Evolutionary conservation across 2,113 vertebrate genomes (phyloP).

Genomic region (Noturus placidus): DNA sequence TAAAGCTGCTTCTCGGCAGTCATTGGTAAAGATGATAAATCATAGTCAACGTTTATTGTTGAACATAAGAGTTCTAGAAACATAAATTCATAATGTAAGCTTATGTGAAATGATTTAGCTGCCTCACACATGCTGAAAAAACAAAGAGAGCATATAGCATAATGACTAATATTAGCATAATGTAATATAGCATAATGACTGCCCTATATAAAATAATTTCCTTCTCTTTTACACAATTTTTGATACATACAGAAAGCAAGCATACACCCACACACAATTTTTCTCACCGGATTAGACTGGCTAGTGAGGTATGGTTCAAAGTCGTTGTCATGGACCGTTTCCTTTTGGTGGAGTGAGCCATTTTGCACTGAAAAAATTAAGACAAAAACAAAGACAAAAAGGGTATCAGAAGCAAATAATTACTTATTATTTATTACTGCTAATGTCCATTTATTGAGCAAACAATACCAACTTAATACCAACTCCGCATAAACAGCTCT

Average conservation of each 20-base stretch:
- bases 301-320: slow-evolving; percentile 95
- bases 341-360: slow-evolving; percentile 96
- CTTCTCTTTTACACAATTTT: not conserved
- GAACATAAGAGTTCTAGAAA: not conserved
- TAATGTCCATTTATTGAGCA: not conserved
- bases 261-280: not conserved
- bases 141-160: not conserved
- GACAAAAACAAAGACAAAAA: not conserved
- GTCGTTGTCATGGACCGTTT: slow-evolving; percentile 91
- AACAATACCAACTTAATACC: not conserved
- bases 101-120: not conserved
- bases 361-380: slow-evolving; percentile 82
- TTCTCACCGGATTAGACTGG: slow-evolving; percentile 92
- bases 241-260: not conserved
- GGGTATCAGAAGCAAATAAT: not conserved
- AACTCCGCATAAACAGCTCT: not conserved
- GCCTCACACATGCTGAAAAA: not conserved
- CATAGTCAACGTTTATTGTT: not conserved
- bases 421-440: not conserved
- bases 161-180: too few relatives aligned
- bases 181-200: not conserved
- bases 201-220: not conserved
- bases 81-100: not conserved
- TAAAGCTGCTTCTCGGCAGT: not conserved
- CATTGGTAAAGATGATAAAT: not conserved